phyloP scores from a whole-genome alignment of 2,888 invertebrate genomes.

The Galerucella pusilla region DNA sequence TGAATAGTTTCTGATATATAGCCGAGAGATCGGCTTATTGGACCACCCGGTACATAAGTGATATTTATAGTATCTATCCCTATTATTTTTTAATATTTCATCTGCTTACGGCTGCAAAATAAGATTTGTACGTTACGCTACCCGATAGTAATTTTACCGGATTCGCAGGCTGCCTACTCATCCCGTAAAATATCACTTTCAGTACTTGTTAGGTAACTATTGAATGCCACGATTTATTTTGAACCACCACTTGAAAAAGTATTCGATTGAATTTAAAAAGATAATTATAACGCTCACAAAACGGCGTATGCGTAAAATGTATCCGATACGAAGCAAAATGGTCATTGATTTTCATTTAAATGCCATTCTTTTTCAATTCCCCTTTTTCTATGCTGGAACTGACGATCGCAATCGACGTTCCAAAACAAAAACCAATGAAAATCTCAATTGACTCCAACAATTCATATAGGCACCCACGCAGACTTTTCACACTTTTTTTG shows the following conservation, averaged over 20 bases:
- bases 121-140: too few relatives aligned
- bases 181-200: too few relatives aligned
- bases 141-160: too few relatives aligned
- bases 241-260: not conserved
- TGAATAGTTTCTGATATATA: too few relatives aligned
- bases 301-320: not conserved
- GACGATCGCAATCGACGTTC: not conserved
- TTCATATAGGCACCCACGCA: not conserved
- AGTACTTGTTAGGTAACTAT: too few relatives aligned
- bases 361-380: not conserved
- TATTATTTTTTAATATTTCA: too few relatives aligned
- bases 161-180: too few relatives aligned
- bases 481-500: not conserved
- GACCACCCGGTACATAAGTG: too few relatives aligned
- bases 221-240: too few relatives aligned
- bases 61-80: too few relatives aligned
- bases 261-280: not conserved
- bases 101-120: too few relatives aligned
- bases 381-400: not conserved
- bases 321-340: not conserved
- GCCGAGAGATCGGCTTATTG: too few relatives aligned
- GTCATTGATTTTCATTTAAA: constrained; percentile 1
- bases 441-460: not conserved
- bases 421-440: not conserved
- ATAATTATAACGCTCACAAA: not conserved